A percentile compares a stretch with the other conserved stretches of the same genome.
These are phyloP conservation scores for Heliocidaris tuberculata DNA, from an alignment of 35 echinoderm and acorn worm species.

Conservation along the genomic window DNA sequence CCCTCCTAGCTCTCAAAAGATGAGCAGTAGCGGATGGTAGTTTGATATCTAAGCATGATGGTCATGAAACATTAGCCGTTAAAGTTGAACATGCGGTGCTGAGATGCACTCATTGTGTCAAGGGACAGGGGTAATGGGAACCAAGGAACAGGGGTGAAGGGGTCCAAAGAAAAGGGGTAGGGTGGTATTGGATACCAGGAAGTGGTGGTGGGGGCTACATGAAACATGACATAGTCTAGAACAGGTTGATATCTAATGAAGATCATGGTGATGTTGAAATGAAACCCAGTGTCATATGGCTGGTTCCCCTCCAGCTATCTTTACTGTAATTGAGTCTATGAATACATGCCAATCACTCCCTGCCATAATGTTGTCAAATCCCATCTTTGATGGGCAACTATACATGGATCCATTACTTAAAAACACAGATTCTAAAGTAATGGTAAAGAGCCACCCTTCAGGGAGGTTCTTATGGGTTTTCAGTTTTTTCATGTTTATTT, in stretches of 20 bases:
- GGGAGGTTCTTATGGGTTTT: neutral
- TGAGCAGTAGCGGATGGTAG: neutral
- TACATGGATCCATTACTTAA: neutral
- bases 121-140: neutral
- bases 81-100: neutral
- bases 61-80: neutral
- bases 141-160: neutral
- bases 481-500: neutral
- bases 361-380: neutral
- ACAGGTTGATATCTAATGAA: conserved; percentile 4
- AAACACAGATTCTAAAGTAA: neutral
- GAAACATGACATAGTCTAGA: neutral
- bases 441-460: neutral
- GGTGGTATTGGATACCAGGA: neutral
- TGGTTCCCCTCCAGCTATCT: neutral
- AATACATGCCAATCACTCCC: neutral
- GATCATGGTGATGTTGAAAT: neutral
- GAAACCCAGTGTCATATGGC: conserved; percentile 8
- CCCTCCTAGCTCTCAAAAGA: too few relatives aligned
- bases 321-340: neutral
- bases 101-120: neutral
- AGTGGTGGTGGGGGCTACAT: neutral
- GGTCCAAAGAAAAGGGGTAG: neutral
- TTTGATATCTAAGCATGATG: conserved; percentile 12
- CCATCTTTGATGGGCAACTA: neutral